These are phyloP conservation scores for Parnassius mnemosyne DNA, from an alignment of 2,888 invertebrate genomes.

Conservation along the genomic window DNA sequence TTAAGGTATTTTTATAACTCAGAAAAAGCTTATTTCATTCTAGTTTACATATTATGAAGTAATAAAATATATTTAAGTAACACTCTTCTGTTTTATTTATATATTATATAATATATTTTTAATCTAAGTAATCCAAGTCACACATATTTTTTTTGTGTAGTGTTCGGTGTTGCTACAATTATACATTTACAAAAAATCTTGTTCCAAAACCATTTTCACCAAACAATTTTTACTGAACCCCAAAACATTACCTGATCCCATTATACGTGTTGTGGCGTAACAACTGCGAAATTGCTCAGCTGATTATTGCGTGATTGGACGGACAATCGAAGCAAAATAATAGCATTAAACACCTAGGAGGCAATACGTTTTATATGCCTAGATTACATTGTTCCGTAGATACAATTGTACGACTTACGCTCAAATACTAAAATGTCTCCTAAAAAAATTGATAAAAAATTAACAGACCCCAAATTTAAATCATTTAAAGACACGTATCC, in stretches of 20 bases:
- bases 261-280: slow-evolving; percentile 16
- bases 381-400: background rate
- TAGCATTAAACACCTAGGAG: slow-evolving; percentile 29
- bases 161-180: too few relatives aligned
- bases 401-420: background rate
- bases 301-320: slow-evolving; percentile 35
- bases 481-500: slow-evolving; percentile 53
- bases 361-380: background rate
- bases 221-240: slow-evolving; percentile 29
- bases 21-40: too few relatives aligned
- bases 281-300: slow-evolving; percentile 16
- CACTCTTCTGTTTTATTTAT: too few relatives aligned
- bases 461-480: slow-evolving; percentile 43
- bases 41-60: too few relatives aligned
- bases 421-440: slow-evolving; percentile 14
- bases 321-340: slow-evolving; percentile 36
- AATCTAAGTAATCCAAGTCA: too few relatives aligned
- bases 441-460: slow-evolving; percentile 19
- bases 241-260: background rate
- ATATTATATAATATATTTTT: too few relatives aligned
- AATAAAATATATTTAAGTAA: too few relatives aligned
- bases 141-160: too few relatives aligned
- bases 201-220: too few relatives aligned
- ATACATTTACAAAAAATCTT: too few relatives aligned
- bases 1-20: too few relatives aligned